A percentile compares a stretch with the other conserved stretches of the same genome.
Conservation (phyloP, 1,140 invertebrate species). For the Ceratosolen solmsi region DNA sequence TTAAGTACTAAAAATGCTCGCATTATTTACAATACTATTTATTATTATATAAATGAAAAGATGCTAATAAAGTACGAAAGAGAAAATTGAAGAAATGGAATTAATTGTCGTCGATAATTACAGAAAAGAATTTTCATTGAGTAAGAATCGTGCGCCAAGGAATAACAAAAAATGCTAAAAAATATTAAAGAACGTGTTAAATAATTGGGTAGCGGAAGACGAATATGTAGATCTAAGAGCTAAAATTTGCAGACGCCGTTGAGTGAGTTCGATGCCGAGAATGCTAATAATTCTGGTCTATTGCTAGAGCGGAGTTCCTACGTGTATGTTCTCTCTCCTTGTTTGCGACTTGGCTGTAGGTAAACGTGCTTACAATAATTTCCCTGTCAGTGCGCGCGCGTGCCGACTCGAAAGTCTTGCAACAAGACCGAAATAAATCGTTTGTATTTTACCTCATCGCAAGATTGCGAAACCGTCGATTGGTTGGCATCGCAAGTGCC, state of each 20-base stretch:
- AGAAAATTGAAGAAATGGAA: not conserved
- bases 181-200: not conserved
- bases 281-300: not conserved
- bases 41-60: not conserved
- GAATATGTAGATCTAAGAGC: not conserved
- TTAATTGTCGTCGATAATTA: not conserved
- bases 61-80: not conserved
- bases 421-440: not conserved
- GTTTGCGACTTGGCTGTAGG: not conserved
- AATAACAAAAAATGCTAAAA: not conserved
- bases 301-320: not conserved
- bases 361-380: not conserved
- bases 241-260: not conserved
- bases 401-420: not conserved
- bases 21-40: too few species aligned
- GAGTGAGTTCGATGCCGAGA: too few species aligned
- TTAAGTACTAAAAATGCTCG: too few species aligned
- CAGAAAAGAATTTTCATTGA: not conserved
- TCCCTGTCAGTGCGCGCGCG: not conserved
- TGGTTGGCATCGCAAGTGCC: not conserved
- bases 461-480: not conserved
- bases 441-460: not conserved
- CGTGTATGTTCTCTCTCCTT: not conserved
- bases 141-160: not conserved
- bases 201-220: not conserved